Evolutionary conservation across 2,113 vertebrate species (phyloP).

Genomic region (Alligator sinensis): DNA sequence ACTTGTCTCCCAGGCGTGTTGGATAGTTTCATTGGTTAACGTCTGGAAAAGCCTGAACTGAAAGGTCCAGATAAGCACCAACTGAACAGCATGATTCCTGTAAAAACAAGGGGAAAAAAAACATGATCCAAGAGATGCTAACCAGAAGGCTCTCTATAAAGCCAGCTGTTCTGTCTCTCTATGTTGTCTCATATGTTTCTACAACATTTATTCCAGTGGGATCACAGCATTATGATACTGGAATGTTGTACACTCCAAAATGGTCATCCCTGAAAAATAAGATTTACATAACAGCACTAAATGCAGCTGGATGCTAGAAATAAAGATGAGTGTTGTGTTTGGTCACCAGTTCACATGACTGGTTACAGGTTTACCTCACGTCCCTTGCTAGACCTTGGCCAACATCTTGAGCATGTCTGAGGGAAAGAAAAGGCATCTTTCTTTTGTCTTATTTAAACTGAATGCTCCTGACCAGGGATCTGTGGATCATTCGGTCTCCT

Average conservation of each 20-base stretch:
- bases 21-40: background rate
- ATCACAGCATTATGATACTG: background rate
- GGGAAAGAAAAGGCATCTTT: background rate
- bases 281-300: background rate
- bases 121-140: background rate
- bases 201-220: background rate
- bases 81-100: background rate
- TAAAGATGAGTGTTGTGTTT: background rate
- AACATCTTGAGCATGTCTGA: background rate
- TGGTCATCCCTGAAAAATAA: background rate
- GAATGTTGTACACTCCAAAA: background rate
- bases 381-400: background rate
- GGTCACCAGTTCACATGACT: rapidly evolving
- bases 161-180: background rate
- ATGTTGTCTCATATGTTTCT: background rate
- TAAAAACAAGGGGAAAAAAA: background rate
- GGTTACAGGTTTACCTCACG: background rate
- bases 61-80: background rate
- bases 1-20: background rate
- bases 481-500: background rate
- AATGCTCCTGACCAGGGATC: background rate
- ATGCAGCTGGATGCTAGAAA: background rate
- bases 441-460: background rate
- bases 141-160: background rate
- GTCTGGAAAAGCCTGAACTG: background rate